phyloP scores from a whole-genome alignment of 2,888 invertebrate genomes.

The Drosophila vallismaia region DNA sequence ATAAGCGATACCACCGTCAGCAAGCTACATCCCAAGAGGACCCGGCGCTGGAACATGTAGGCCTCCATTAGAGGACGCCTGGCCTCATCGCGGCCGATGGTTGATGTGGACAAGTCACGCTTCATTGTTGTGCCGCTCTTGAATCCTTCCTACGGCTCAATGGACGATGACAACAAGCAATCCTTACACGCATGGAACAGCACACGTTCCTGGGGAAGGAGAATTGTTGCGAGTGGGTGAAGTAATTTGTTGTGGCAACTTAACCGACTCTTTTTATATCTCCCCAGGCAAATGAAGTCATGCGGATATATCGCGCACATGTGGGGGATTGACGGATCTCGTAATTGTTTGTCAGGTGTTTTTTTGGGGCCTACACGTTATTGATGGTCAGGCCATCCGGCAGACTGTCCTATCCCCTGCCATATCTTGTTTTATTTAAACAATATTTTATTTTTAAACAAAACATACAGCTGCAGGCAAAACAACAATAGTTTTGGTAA shows the following conservation, averaged over 20 bases:
- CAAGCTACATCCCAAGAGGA: slow-evolving; percentile 89
- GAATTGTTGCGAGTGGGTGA: slow-evolving; percentile 2
- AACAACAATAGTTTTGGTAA: not conserved
- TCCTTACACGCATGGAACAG: slow-evolving; percentile 74
- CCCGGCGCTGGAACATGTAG: slow-evolving; percentile 88
- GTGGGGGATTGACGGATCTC: slow-evolving; percentile 29
- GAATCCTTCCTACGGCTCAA: slow-evolving; percentile 45
- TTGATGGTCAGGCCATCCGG: not conserved
- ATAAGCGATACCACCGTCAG: slow-evolving; percentile 88
- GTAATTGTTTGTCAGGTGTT: slow-evolving; percentile 34
- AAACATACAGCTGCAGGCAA: slow-evolving; percentile 9
- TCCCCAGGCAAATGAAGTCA: slow-evolving; percentile 45
- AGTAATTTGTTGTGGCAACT: slow-evolving; percentile 12
- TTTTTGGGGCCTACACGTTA: slow-evolving; percentile 15
- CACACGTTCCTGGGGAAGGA: slow-evolving; percentile 61
- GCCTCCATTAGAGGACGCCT: slow-evolving; percentile 86
- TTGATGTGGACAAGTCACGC: slow-evolving; percentile 86
- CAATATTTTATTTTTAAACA: slow-evolving; percentile 40
- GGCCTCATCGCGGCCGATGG: slow-evolving; percentile 86
- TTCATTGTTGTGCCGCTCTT: slow-evolving; percentile 65
- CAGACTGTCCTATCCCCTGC: slow-evolving; percentile 13
- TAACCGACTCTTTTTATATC: slow-evolving; percentile 15
- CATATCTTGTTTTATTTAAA: slow-evolving; percentile 33
- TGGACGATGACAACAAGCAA: slow-evolving; percentile 65
- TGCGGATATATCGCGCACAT: slow-evolving; percentile 24